Evolutionary conservation across 2,797 vertebrate species (phyloP).

Genomic region (Anolis apletophallus): DNA sequence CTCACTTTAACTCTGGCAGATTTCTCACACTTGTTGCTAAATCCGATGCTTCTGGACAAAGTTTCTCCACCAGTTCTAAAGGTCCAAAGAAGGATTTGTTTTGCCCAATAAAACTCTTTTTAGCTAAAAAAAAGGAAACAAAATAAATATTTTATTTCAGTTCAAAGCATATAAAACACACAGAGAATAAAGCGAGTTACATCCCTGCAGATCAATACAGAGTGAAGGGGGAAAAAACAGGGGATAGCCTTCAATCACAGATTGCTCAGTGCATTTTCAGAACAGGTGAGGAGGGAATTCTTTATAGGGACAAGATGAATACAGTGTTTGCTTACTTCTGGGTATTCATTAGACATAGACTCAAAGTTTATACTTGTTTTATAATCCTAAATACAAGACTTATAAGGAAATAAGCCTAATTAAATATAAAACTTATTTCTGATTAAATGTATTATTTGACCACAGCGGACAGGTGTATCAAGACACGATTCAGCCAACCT

Average conservation of each 20-base stretch:
- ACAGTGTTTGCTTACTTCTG: not conserved
- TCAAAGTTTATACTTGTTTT: not conserved
- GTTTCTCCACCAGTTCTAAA: constrained; percentile 93
- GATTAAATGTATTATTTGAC: not conserved
- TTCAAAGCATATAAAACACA: not conserved
- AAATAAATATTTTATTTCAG: not conserved
- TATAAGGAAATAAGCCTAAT: not conserved
- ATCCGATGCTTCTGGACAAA: constrained; percentile 94
- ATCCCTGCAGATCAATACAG: not conserved
- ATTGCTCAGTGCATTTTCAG: not conserved
- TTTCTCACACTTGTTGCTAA: constrained; percentile 95
- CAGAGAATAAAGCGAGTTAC: not conserved
- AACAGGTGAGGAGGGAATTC: not conserved
- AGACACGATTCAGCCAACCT: not conserved
- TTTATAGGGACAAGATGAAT: not conserved
- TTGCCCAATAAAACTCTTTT: constrained; percentile 95
- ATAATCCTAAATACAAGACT: not conserved
- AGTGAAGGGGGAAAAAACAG: not conserved
- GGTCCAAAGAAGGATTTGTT: constrained; percentile 98
- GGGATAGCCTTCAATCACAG: not conserved
- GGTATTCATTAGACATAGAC: not conserved
- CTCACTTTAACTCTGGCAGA: constrained; percentile 95
- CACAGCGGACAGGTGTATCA: not conserved
- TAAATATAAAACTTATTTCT: not conserved
- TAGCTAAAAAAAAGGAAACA: constrained; percentile 78